Evolutionary conservation across 92 coral and sea anemone species (phyloP), one percentile per base, ranked within the genome.

Genomic region (Ricordea florida): DNA sequence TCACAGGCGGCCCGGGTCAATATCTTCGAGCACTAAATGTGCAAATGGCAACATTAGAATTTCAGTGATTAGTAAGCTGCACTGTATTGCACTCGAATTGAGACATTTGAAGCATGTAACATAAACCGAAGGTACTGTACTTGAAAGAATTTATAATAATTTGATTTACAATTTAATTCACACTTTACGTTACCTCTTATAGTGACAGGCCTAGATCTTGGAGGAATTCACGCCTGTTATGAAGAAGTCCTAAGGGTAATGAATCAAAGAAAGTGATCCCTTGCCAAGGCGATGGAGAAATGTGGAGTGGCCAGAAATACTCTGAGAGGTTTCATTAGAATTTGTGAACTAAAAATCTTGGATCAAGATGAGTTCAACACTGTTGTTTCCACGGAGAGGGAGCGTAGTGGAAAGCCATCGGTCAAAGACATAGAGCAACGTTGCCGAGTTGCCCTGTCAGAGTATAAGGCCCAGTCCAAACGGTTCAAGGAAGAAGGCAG

Each of bases 271-370:
- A 60, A 60, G 48, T 60, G 49, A 36, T 60, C 67, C 67, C 67
- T 37, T 37, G 67, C 48, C 67, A 60, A 60, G 67, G 49, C 67
- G 11, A 36, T 60, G 67, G 67, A 37, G 49, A 38, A 60, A 60
- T 36, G 18, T 60, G 33, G 67, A 60, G 67, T 60, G 67, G 67
- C 67, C 67, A 60, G 50, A 60, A 60, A 60, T 37, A 37, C 33
- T 20, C 35, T 3, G 20, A 60, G 33, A 38, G 6, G 49, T 20
- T 60, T 60, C 21, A 35, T 59, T 22, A 48, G 66, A n/a, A 59
- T 59, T 36, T 59, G 66, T 22, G 47, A 59, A 22, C 16, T 59
- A 35, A 59, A 50, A 59, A 59, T 59, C 47, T 6, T 59, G 15
- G 66, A 59, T 35, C 45, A 35, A 59, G 47, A 59, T 35, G 38